These are phyloP conservation scores for Progne subis DNA, from an alignment of 2,113 vertebrate genomes.

Conservation along the genomic window DNA sequence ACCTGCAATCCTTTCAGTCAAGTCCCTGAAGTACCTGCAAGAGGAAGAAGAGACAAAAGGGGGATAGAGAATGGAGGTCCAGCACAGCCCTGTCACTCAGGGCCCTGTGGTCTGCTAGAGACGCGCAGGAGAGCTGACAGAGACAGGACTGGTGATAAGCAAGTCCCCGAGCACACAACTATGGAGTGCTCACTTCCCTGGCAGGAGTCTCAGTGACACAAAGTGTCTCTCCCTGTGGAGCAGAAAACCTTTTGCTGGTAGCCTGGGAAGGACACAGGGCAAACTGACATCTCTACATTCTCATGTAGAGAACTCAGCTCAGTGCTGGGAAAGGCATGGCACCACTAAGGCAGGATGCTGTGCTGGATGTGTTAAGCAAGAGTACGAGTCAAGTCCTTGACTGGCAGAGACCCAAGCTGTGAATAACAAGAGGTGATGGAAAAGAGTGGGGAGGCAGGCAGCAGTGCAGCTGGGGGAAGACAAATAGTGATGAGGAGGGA, in stretches of 20 bases:
- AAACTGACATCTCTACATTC: not conserved
- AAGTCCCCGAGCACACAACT: not conserved
- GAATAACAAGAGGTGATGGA: not conserved
- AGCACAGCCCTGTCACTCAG: accelerated
- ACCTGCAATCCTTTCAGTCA: not conserved
- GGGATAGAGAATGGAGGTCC: not conserved
- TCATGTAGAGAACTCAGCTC: not conserved
- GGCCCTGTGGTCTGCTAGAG: not conserved
- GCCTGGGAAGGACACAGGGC: not conserved
- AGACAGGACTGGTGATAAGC: not conserved
- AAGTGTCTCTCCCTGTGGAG: not conserved
- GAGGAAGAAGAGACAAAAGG: not conserved
- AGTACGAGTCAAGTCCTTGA: not conserved
- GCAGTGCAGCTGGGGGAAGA: not conserved
- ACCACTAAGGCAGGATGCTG: not conserved
- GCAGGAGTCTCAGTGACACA: not conserved
- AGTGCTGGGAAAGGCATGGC: not conserved
- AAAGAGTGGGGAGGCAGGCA: not conserved
- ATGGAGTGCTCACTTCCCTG: not conserved
- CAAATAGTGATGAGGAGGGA: not conserved
- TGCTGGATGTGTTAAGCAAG: not conserved
- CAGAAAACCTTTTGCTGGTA: not conserved
- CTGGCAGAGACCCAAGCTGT: not conserved
- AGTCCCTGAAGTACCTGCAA: not conserved
- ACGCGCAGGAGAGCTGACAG: not conserved